Conservation (phyloP, 2,888 invertebrate species). For the Labia minor region DNA sequence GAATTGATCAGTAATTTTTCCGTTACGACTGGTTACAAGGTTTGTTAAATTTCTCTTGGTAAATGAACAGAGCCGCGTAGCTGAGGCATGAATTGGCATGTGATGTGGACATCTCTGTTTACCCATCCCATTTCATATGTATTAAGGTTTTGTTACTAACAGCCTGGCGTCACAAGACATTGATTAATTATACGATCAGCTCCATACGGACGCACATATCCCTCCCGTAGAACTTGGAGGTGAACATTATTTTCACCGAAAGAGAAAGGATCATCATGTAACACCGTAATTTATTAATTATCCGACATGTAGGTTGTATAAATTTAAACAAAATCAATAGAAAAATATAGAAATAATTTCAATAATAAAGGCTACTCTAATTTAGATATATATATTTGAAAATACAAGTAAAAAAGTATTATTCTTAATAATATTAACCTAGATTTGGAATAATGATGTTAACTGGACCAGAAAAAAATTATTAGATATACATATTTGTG, state of each 20-base stretch:
- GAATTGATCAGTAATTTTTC: no score
- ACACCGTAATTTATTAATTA: background rate
- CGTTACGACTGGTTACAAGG: no score
- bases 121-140: background rate
- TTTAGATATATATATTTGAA: no score
- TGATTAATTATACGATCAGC: constrained; percentile 13
- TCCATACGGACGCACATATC: background rate
- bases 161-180: constrained; percentile 1
- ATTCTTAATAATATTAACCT: no score
- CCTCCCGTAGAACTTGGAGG: background rate
- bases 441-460: no score
- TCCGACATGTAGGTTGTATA: background rate
- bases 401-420: no score
- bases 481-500: no score
- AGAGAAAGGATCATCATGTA: background rate
- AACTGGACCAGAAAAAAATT: no score
- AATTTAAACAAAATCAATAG: no score
- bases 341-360: no score
- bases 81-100: background rate
- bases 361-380: no score
- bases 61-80: background rate
- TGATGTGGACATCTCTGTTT: constrained; percentile 8
- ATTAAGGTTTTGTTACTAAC: constrained; percentile 7
- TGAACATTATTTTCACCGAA: background rate
- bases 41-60: background rate